Base-by-base conservation (phyloP, 2,797 vertebrate genomes). In the Oreonectes daqikongensis region DNA sequence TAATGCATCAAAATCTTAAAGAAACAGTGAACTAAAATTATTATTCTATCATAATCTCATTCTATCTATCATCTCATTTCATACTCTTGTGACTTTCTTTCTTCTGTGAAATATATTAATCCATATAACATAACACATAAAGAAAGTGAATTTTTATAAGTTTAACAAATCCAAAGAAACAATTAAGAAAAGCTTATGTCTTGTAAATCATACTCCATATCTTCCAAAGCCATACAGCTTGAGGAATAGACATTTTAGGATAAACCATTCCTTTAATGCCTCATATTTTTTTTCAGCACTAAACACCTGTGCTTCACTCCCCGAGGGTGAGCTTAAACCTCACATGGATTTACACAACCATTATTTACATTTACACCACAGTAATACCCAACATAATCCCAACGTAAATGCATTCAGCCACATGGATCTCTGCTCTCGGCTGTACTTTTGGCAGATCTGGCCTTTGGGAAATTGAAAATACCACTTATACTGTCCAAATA, bases 321-420 rank as follows among this genome's bases (percentile, higher is more conserved):
- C 42, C n/a, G 1, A 69, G 53, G 26, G 40, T 0, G 2, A 66
- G 14, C 35, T 30, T 66, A 57, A 61, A 52, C 55, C 57, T 63
- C 55, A 61, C 59, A 72, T 32, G 0, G 15, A 60, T 48, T 72
- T 63, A 77, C 18, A 52, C 20, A 46, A 52, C 30, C 28, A 68
- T 68, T 73, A 35, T 72, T 79, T 68, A 72, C 52, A 67, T 73
- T 79, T 60, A 73, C 50, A 61, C 30, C 18, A 60, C 42, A 72
- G 50, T 67, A 78, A 78, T 57, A 64, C 57, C 40, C 40, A 42
- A 42, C 40, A 14, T 42, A 42, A 42, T 14, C 40, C 40, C 40
- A 52, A 55, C 53, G 52, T 35, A 59, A 72, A 65, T 18, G 50
- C 52, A 66, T 50, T 40, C 52, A 50, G 44, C 12, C 40, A 67